Evolutionary conservation across 2,797 vertebrate species (phyloP).

Genomic region (Darevskia mixta): DNA sequence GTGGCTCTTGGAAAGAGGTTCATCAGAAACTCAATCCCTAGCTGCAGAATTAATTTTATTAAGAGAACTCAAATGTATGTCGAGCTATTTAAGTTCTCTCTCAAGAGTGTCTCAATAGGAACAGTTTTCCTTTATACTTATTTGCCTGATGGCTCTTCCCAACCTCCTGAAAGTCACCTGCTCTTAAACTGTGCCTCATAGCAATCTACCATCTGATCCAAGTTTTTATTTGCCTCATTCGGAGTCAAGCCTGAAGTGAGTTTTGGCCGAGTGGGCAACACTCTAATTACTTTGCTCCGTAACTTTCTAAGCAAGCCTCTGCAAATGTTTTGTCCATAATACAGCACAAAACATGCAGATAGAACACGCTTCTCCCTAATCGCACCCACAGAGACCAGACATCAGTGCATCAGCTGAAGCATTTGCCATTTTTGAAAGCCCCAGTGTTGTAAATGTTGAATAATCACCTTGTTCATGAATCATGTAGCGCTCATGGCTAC

Average conservation of each 20-base stretch:
- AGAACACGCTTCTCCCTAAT: background rate
- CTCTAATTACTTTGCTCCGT: background rate
- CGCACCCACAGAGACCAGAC: background rate
- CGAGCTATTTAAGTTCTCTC: background rate
- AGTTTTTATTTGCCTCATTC: background rate
- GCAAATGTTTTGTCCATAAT: background rate
- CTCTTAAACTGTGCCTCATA: background rate
- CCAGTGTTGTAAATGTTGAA: background rate
- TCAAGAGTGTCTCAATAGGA: too few relatives aligned
- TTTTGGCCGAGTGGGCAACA: background rate
- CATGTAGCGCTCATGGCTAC: constrained; percentile 8
- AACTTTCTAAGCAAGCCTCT: background rate
- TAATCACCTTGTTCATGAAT: background rate
- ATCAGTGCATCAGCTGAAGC: background rate
- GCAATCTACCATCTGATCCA: background rate
- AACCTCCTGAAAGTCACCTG: background rate
- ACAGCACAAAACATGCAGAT: background rate
- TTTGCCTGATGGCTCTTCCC: background rate
- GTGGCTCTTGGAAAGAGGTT: background rate
- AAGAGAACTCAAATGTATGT: background rate
- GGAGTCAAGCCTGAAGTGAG: background rate
- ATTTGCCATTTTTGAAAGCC: background rate
- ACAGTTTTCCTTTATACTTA: background rate
- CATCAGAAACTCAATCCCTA: too few relatives aligned
- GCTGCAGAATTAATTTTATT: background rate